Conservation (phyloP, 2,888 invertebrate species). For the Carterocephalus palaemon region DNA sequence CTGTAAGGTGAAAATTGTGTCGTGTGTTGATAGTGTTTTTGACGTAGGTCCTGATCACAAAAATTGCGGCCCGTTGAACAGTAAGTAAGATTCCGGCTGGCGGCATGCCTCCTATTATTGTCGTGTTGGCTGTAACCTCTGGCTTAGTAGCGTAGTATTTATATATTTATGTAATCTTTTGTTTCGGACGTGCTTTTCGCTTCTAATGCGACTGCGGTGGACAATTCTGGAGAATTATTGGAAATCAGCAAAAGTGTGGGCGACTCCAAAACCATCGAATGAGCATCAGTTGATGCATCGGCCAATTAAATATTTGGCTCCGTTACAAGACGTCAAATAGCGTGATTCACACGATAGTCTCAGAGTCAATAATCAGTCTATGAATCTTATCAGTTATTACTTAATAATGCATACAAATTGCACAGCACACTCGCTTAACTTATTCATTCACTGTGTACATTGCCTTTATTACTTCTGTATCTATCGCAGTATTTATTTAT, state of each 20-base stretch:
- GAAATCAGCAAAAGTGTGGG: conserved; percentile 36
- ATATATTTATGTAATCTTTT: conserved; percentile 32
- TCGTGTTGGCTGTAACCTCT: conserved; percentile 66
- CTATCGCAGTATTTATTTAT: conserved; percentile 24
- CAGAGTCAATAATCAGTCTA: conserved; percentile 27
- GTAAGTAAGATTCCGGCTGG: conserved; percentile 73
- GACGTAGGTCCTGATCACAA: conserved; percentile 79
- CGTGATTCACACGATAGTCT: conserved; percentile 46
- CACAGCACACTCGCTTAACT: conserved; percentile 30
- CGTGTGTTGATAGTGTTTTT: conserved; percentile 76
- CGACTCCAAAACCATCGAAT: conserved; percentile 37
- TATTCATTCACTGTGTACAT: conserved; percentile 29
- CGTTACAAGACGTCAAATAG: conserved; percentile 44
- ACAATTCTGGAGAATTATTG: conserved; percentile 36
- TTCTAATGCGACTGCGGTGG: conserved; percentile 43
- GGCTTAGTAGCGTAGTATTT: conserved; percentile 58
- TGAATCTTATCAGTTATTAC: conserved; percentile 25
- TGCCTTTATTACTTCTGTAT: conserved; percentile 28
- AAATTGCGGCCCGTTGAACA: conserved; percentile 76
- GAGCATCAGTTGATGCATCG: conserved; percentile 48
- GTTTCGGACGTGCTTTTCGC: conserved; percentile 50
- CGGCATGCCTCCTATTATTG: conserved; percentile 64
- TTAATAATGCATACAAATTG: conserved; percentile 28
- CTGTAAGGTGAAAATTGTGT: conserved; percentile 60
- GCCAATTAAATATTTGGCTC: conserved; percentile 58